Evolutionary conservation across 2,888 invertebrate genomes (phyloP).

Genomic region (Mesochorus sp.): DNA sequence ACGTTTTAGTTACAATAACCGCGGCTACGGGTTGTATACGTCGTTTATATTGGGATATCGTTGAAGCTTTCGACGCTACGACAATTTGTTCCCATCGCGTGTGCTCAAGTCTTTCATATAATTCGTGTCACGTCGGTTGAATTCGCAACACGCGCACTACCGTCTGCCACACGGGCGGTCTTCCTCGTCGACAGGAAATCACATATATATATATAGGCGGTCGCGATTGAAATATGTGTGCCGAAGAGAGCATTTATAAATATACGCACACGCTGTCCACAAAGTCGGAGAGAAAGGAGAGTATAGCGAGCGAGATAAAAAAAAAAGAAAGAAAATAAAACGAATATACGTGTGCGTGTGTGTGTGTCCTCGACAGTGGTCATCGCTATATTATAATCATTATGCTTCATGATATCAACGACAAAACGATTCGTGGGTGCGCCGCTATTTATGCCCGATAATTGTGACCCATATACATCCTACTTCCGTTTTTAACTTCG

Average conservation of each 20-base stretch:
- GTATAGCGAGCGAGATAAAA: not conserved
- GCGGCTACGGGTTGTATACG: not conserved
- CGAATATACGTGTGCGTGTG: too few relatives aligned
- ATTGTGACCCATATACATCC: not conserved
- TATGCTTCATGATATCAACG: not conserved
- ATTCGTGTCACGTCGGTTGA: slow-evolving; percentile 54
- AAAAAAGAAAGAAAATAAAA: slow-evolving; percentile 2
- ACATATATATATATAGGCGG: not conserved
- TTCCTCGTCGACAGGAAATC: slow-evolving; percentile 41
- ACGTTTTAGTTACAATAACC: too few relatives aligned
- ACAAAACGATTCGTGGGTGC: not conserved
- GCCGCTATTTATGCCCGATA: not conserved
- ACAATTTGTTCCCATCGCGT: slow-evolving; percentile 53
- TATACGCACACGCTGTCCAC: not conserved
- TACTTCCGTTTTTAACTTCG: not conserved
- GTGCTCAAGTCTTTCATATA: slow-evolving; percentile 44
- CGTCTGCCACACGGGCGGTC: slow-evolving; percentile 38
- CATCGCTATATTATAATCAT: not conserved
- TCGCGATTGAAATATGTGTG: slow-evolving; percentile 5
- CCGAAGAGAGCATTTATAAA: slow-evolving; percentile 34
- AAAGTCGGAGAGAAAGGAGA: not conserved
- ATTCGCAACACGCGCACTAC: slow-evolving; percentile 52
- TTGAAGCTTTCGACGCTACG: slow-evolving; percentile 3
- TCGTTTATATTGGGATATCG: not conserved
- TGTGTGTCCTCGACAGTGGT: slow-evolving; percentile 13